Conservation (phyloP, 2,888 invertebrate genomes). For the Caenorhabditis sp. region DNA sequence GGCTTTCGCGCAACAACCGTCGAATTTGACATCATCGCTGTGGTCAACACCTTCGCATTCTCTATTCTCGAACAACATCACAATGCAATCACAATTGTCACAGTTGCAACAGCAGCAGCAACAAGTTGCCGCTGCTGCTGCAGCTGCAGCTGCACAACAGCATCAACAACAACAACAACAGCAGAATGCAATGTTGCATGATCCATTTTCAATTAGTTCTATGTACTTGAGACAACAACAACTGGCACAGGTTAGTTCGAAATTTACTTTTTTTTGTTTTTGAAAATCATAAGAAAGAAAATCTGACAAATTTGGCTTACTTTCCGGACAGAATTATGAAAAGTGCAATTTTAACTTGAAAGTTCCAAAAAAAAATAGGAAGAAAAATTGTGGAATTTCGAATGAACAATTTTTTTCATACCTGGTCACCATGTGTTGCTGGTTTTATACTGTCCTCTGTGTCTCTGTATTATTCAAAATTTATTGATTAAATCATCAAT, state of each 20-base stretch:
- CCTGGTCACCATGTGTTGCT: too few species aligned
- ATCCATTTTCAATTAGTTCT: neutral
- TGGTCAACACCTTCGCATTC: neutral
- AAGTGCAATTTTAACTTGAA: too few species aligned
- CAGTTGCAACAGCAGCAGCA: conserved; percentile 3
- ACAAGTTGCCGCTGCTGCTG: neutral
- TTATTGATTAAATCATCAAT: too few species aligned
- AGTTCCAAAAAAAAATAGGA: too few species aligned
- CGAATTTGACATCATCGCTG: neutral
- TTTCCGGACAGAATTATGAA: too few species aligned
- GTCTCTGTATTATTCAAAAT: too few species aligned
- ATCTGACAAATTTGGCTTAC: too few species aligned
- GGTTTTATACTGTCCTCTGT: too few species aligned
- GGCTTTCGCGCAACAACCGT: neutral
- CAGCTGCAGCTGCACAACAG: conserved; percentile 5
- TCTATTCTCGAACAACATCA: neutral
- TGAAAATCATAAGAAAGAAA: neutral
- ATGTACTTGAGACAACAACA: conserved; percentile 2
- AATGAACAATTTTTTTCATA: too few species aligned
- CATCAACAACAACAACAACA: conserved; percentile 17
- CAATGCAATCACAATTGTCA: neutral
- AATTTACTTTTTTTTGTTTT: neutral
- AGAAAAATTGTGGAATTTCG: too few species aligned
- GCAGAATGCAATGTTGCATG: neutral
- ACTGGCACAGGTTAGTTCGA: neutral